These are phyloP conservation scores for Takifugu flavidus DNA, from an alignment of 2,113 vertebrate genomes.

Conservation along the genomic window DNA sequence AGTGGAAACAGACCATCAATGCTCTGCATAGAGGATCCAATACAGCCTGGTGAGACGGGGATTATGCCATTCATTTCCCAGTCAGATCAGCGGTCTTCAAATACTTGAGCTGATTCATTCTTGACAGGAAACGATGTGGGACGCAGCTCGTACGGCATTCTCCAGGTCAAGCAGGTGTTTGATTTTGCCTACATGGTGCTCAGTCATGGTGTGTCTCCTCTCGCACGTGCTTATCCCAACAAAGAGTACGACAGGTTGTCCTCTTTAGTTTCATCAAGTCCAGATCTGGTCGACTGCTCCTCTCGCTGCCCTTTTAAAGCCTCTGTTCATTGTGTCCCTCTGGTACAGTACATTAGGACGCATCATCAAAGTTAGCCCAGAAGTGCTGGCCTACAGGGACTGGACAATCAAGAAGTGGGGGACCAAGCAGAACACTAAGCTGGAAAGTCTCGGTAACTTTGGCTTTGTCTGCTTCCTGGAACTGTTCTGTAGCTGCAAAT, in stretches of 20 bases:
- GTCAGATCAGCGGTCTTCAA: neutral
- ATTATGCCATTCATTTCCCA: neutral
- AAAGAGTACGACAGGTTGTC: constrained; percentile 91
- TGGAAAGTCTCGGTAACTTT: constrained; percentile 47
- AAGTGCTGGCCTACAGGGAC: constrained; percentile 87
- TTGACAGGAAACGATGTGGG: constrained; percentile 91
- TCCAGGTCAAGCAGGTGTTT: constrained; percentile 98
- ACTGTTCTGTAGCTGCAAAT: neutral
- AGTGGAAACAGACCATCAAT: constrained; percentile 93
- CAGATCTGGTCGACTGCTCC: neutral
- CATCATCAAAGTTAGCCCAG: constrained; percentile 89
- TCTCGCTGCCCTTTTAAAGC: neutral
- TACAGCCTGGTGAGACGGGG: constrained; percentile 81
- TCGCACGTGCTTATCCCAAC: constrained; percentile 92
- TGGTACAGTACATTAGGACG: constrained; percentile 84
- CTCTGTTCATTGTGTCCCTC: neutral
- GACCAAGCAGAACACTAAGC: constrained; percentile 53
- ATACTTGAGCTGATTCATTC: neutral
- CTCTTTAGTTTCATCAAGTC: neutral
- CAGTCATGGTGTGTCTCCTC: constrained; percentile 90
- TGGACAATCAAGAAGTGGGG: constrained; percentile 92
- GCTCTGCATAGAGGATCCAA: constrained; percentile 95
- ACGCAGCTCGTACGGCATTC: constrained; percentile 92
- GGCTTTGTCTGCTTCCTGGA: neutral
- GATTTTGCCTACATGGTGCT: constrained; percentile 96